Evolutionary conservation across 2,797 vertebrate species (phyloP), one percentile per base, ranked within the genome.

Genomic region (Crocodylus rhombifer): DNA sequence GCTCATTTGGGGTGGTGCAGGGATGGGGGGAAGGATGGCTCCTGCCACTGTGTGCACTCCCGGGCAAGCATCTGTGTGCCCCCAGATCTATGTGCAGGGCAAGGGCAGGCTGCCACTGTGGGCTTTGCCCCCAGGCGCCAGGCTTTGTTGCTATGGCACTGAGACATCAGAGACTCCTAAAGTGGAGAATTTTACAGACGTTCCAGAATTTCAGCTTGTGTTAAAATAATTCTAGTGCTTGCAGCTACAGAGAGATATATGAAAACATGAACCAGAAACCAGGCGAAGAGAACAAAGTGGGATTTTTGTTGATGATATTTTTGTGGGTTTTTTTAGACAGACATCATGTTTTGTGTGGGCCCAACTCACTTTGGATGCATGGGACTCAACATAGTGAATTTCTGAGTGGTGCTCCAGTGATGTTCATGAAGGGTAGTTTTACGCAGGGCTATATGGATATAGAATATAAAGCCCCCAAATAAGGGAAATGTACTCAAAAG

Each of bases 301-400:
- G 18, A 20, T 77, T 92, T 87, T 75, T 89, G 58, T 60, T 83
- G 86, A 82, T 36, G 33, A 36, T 36, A 36, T 36, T 36, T 36
- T 36, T 36, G 33, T 36, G 33, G 33, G 33, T 36, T 36, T 36
- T 36, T 36, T 36, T 36, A 36, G 33, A 36, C 33, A 36, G 33
- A 36, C 33, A 36, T 36, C 33, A 36, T 36, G 64, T 67, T 67
- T 67, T 67, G n/a, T 28, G 64, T 28, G 2, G 9, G 64, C n/a
- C n/a, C n/a, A 30, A 33, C 16, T 11, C 21, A 36, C 30, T 13
- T 13, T 36, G 33, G 14, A 33, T 69, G 23, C 36, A 21, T 36
- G 67, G 36, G 18, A 23, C 33, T 23, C 18, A 18, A 11, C 33
- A 69, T 33, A 69, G 18, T 69, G 30, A 69, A 69, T 21, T 36